phyloP scores from a whole-genome alignment of 2,888 invertebrate species.

The Andricus curvator region DNA sequence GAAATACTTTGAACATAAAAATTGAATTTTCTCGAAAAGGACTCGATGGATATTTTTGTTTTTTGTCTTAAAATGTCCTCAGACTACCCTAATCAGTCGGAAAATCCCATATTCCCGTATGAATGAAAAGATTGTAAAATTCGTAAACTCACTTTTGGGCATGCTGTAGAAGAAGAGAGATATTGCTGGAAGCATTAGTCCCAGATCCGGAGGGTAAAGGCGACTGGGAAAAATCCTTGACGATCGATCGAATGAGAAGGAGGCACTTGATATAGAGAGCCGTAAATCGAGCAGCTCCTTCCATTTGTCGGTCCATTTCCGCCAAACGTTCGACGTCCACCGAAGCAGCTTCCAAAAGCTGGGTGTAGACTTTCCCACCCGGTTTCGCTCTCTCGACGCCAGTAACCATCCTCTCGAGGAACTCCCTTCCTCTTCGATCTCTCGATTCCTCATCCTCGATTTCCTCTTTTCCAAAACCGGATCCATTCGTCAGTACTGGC shows the following conservation, averaged over 20 bases:
- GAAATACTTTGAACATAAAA: too few relatives aligned
- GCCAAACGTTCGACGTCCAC: conserved; percentile 82
- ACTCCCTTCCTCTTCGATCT: conserved; percentile 79
- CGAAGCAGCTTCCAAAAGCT: conserved; percentile 79
- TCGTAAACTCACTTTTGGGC: conserved; percentile 77
- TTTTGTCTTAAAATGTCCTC: too few relatives aligned
- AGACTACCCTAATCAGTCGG: too few relatives aligned
- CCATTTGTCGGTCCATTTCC: conserved; percentile 88
- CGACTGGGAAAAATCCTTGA: conserved; percentile 74
- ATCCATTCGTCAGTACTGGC: conserved; percentile 67
- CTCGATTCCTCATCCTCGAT: conserved; percentile 64
- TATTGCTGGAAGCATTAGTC: conserved; percentile 76
- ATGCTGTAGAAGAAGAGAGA: conserved; percentile 78
- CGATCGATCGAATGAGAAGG: conserved; percentile 79
- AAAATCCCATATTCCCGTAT: too few relatives aligned
- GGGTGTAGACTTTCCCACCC: conserved; percentile 78
- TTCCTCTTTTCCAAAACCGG: conserved; percentile 57
- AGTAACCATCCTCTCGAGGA: conserved; percentile 86
- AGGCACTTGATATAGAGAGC: conserved; percentile 86
- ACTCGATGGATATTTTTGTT: too few relatives aligned
- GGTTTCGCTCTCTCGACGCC: conserved; percentile 86
- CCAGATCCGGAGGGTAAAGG: conserved; percentile 76
- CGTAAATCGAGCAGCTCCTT: conserved; percentile 90
- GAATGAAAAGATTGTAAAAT: too few relatives aligned
- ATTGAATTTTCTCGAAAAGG: too few relatives aligned